These are phyloP conservation scores for Mesoligia furuncula DNA, from an alignment of 2,888 invertebrate genomes.

Conservation along the genomic window DNA sequence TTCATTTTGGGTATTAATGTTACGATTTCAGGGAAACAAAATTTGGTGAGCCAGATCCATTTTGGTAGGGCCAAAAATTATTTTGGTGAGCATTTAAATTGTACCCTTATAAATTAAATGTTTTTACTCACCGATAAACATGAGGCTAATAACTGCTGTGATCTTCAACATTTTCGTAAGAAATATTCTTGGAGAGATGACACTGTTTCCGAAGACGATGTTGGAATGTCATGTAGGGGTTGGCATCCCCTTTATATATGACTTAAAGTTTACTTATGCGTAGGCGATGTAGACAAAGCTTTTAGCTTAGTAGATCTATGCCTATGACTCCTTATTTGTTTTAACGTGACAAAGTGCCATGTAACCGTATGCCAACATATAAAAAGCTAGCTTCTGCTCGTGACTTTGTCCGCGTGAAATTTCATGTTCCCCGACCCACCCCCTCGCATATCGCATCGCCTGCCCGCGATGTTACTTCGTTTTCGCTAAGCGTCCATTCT, in stretches of 20 bases:
- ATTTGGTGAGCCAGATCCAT: no score
- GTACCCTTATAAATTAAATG: background rate
- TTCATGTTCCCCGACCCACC: background rate
- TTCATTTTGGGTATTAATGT: no score
- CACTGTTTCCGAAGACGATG: background rate
- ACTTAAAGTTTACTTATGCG: constrained; percentile 9
- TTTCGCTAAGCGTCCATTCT: no score
- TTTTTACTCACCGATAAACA: constrained; percentile 19
- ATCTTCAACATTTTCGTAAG: constrained; percentile 14
- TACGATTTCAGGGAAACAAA: no score
- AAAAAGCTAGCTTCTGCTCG: background rate
- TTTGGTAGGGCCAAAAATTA: no score
- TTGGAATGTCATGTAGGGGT: background rate
- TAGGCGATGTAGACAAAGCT: constrained; percentile 16
- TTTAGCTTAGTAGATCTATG: constrained; percentile 15
- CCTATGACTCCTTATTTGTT: constrained; percentile 5
- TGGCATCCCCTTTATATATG: constrained; percentile 13
- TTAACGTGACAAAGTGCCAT: constrained; percentile 10
- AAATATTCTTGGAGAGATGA: constrained; percentile 9
- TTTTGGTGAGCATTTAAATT: no score
- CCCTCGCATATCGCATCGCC: no score
- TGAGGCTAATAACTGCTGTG: background rate
- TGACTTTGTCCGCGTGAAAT: background rate
- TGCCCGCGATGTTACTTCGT: no score
- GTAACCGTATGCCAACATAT: background rate